Base-by-base conservation (phyloP, 2,113 vertebrate genomes). In the Rhinopithecus roxellana region DNA sequence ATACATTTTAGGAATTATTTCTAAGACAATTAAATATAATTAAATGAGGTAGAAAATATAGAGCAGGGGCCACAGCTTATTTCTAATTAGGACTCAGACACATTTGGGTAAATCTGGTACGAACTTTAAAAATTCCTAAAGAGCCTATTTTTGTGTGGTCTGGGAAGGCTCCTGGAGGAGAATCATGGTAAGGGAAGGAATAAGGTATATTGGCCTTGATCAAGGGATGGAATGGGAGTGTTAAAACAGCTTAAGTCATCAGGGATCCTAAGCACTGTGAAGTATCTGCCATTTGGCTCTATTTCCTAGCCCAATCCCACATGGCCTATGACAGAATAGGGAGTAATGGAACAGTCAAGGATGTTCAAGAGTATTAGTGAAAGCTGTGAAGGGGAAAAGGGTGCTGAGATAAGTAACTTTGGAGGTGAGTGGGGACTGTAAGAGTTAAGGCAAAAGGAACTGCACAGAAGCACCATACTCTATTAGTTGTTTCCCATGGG, bases 1-100 rank as follows among this genome's bases (percentile, higher is more conserved):
- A 74, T 91, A 94, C 80, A 67, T 89, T 88, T 93, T 93, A 91
- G 16, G 12, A 86, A 70, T 48, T 92, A 50, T 95, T 67, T 94
- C 23, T 93, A 64, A 83, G n/a, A 77, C 4, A 18, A 89, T 74
- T 96, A 95, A 93, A 35, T 59, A 22, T 93, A 90, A 94, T 80
- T 95, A 92, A 93, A 55, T 86, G 12, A 92, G 45, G 82, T 89
- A 11, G 30, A 88, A 7, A 35, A 86, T 74, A 64, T 45, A 93
- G 30, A 91, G 38, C 16, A 87, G n/a, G 25, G 3, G 5, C 70
- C 80, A 93, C 52, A 93, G 6, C 7, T 93, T 90, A 3, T 72
- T 80, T 75, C 13, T 95, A 90, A 94, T 84, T 84, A 94, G 43
- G 16, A 84, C 48, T 55, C 77, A 89, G 38, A 88, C 27, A 90